Percentiles rank a stretch among this genome's conserved stretches.
These are phyloP conservation scores for Haliclystus octoradiatus DNA, from an alignment of 30 jellyfish, hydroid and myxozoan genomes.

Conservation along the genomic window DNA sequence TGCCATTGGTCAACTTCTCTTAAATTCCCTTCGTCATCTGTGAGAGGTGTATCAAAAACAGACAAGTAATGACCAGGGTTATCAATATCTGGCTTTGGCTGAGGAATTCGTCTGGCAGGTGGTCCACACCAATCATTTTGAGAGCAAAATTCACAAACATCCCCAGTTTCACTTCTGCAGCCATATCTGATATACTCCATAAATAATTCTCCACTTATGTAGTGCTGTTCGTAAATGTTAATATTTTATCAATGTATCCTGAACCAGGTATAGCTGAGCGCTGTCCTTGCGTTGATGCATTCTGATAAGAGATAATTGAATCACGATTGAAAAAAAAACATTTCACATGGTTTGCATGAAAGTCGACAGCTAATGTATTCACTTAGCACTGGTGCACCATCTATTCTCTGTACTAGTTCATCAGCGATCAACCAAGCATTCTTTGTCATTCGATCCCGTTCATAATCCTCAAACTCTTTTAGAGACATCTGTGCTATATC, in stretches of 20 bases:
- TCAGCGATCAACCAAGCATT: constrained; percentile 24
- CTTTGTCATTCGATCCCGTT: constrained; percentile 10
- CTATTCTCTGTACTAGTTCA: constrained; percentile 5
- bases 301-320: not conserved
- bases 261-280: constrained; percentile 12
- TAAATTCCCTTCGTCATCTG: constrained; percentile 9
- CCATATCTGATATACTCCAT: constrained; percentile 2
- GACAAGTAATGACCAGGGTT: constrained; percentile 12
- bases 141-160: constrained; percentile 16
- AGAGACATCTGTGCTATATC: constrained; percentile 6
- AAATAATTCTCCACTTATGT: constrained; percentile 9
- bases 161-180: constrained; percentile 9
- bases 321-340: constrained; percentile 1
- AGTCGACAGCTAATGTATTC: constrained; percentile 4
- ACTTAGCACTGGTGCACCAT: constrained; percentile 33
- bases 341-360: constrained; percentile 5
- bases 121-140: constrained; percentile 25
- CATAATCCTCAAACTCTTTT: constrained; percentile 22
- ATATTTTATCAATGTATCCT: constrained; percentile 2
- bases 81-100: constrained; percentile 7
- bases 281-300: not conserved
- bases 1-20: constrained; percentile 19
- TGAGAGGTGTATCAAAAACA: constrained; percentile 10
- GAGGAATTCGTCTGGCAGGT: constrained; percentile 3
- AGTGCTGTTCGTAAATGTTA: constrained; percentile 2